A percentile compares a stretch with the other conserved stretches of the same genome.
phyloP scores from a whole-genome alignment of 2,113 vertebrate species.

The Arvicanthis niloticus region DNA sequence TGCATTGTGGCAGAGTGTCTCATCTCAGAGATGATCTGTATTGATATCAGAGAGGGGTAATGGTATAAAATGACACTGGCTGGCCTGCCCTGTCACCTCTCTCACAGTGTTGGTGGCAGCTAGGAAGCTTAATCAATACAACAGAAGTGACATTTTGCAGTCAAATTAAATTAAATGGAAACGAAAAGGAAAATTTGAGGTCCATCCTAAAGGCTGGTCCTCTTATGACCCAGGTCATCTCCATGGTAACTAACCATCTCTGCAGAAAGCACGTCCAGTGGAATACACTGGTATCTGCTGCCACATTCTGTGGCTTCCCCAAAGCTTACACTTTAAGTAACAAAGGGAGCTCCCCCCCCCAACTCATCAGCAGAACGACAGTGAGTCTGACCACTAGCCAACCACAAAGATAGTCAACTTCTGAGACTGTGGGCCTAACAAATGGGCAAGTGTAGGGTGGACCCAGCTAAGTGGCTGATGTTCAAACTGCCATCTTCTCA shows the following conservation, averaged over 20 bases:
- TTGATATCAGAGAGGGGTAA: constrained; percentile 81
- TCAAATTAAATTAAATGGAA: constrained; percentile 98
- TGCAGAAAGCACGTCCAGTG: constrained; percentile 88
- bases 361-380: neutral
- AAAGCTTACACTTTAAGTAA: constrained; percentile 61
- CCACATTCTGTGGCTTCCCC: constrained; percentile 80
- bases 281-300: constrained; percentile 84
- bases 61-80: constrained; percentile 82
- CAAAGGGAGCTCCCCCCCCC: constrained; percentile 60
- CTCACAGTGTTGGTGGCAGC: constrained; percentile 89
- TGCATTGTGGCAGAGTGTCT: constrained; percentile 58
- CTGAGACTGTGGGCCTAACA: constrained; percentile 6
- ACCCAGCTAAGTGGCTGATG: constrained; percentile 17
- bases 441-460: constrained; percentile 19
- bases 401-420: constrained; percentile 19
- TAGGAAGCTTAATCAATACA: constrained; percentile 95
- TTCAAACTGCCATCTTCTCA: constrained; percentile 66
- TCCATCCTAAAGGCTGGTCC: constrained; percentile 89
- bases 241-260: constrained; percentile 88
- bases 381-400: constrained; percentile 56
- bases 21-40: constrained; percentile 79
- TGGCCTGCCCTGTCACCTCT: constrained; percentile 89
- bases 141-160: constrained; percentile 95
- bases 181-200: constrained; percentile 92
- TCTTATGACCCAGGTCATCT: constrained; percentile 88